These are phyloP conservation scores for Glyptemys insculpta DNA, from an alignment of 2,797 vertebrate genomes.

Conservation along the genomic window DNA sequence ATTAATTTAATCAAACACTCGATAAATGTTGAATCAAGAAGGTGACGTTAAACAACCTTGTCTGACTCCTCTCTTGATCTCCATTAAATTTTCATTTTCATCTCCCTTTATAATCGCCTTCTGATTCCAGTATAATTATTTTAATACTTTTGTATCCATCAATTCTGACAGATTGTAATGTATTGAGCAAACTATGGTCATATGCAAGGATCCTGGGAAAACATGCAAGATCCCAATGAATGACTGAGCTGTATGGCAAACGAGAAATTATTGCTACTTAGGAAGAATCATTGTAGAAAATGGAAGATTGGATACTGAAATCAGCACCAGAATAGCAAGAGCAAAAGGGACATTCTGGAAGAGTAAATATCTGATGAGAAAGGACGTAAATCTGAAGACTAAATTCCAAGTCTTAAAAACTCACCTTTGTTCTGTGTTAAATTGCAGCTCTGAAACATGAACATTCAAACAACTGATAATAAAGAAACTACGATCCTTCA, in stretches of 20 bases:
- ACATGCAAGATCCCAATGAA: background rate
- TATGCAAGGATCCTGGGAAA: background rate
- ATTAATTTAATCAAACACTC: background rate
- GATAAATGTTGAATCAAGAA: background rate
- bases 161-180: background rate
- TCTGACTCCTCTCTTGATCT: background rate
- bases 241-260: background rate
- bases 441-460: no score
- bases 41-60: background rate
- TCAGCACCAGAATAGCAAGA: background rate
- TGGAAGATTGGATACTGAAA: background rate
- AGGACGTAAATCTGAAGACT: no score
- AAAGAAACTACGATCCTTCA: no score
- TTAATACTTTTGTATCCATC: background rate
- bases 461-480: no score
- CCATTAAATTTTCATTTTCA: background rate
- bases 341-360: background rate
- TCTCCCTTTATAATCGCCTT: background rate
- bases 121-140: background rate
- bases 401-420: no score
- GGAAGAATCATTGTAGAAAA: background rate
- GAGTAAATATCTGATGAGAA: no score
- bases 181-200: background rate
- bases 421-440: no score
- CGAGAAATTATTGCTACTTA: background rate